A percentile compares a stretch with the other conserved stretches of the same genome.
phyloP scores from a whole-genome alignment of 2,113 vertebrate species.

The Piprites chloris region DNA sequence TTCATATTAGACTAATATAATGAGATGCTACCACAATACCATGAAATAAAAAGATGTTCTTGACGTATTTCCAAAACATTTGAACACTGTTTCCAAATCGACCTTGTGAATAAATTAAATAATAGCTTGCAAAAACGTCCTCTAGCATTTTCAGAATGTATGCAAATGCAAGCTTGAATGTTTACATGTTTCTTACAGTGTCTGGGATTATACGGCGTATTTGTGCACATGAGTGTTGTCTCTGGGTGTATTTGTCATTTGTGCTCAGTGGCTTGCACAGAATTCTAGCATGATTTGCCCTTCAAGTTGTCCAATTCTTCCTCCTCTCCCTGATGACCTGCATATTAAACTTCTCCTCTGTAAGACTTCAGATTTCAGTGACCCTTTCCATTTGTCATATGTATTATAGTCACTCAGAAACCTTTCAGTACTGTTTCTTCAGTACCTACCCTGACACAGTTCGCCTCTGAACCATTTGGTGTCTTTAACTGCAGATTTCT shows the following conservation, averaged over 20 bases:
- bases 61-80: conserved; percentile 63
- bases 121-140: conserved; percentile 63
- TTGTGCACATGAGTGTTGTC: conserved; percentile 47
- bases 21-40: conserved; percentile 48
- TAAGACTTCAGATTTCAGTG: conserved; percentile 53
- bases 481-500: background rate
- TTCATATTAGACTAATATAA: conserved; percentile 56
- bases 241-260: conserved; percentile 61
- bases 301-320: conserved; percentile 66
- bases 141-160: conserved; percentile 57
- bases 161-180: conserved; percentile 62
- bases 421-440: conserved; percentile 23
- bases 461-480: background rate
- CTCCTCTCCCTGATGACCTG: conserved; percentile 47
- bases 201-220: conserved; percentile 47
- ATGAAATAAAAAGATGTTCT: conserved; percentile 55
- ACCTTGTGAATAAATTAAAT: conserved; percentile 66
- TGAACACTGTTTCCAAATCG: conserved; percentile 63
- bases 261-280: conserved; percentile 56
- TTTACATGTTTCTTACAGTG: conserved; percentile 70
- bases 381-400: conserved; percentile 55
- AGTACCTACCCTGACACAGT: background rate
- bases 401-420: conserved; percentile 59
- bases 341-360: conserved; percentile 67
- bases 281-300: conserved; percentile 60